Percentiles rank a stretch among this genome's conserved stretches.
These are phyloP conservation scores for Argyra leucocephala DNA, from an alignment of 2,888 invertebrate species.

Conservation along the genomic window DNA sequence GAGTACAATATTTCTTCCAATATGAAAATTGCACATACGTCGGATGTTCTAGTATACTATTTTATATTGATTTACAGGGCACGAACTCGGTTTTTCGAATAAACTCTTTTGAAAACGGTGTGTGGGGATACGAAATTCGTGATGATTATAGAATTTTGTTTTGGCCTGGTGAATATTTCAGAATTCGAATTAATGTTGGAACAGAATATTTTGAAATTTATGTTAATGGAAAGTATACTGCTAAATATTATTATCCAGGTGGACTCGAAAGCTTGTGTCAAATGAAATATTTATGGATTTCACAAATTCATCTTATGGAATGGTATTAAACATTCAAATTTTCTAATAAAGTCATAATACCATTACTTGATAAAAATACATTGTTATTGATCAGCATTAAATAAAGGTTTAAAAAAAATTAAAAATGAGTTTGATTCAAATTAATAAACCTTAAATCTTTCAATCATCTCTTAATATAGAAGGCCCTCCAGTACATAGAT, in stretches of 20 bases:
- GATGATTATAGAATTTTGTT: background rate
- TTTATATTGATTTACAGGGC: background rate
- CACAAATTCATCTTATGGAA: background rate
- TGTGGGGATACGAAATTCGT: background rate
- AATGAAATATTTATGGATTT: background rate
- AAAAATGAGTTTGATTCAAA: too few species aligned
- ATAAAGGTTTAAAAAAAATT: too few species aligned
- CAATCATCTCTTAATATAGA: too few species aligned
- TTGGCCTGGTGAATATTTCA: conserved; percentile 1
- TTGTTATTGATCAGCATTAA: too few species aligned
- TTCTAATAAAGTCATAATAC: too few species aligned
- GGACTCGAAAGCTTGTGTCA: background rate
- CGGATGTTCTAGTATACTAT: background rate
- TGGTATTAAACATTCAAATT: background rate
- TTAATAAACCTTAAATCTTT: too few species aligned
- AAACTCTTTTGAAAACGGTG: background rate
- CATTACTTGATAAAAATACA: too few species aligned
- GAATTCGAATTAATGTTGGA: background rate
- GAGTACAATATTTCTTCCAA: background rate
- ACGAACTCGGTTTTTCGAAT: background rate
- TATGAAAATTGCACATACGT: background rate
- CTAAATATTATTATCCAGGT: background rate
- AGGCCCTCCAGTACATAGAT: too few species aligned
- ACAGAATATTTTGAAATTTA: background rate
- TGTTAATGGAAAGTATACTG: background rate